phyloP scores from a whole-genome alignment of 2,797 vertebrate species.

The Leuciscus waleckii region DNA sequence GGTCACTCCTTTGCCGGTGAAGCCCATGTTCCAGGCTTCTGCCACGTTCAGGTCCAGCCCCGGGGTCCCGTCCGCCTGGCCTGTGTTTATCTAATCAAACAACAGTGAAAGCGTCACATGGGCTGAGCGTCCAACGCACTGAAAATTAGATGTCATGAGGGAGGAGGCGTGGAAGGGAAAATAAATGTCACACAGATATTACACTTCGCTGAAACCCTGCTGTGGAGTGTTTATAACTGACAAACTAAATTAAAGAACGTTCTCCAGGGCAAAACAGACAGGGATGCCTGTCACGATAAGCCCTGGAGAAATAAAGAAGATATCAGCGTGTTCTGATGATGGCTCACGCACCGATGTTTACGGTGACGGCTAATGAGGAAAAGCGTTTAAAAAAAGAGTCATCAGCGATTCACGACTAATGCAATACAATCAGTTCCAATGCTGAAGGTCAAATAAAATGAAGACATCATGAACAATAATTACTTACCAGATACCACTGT shows the following conservation, averaged over 20 bases:
- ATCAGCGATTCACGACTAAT: slow-evolving; percentile 7
- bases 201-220: slow-evolving; percentile 46
- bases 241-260: slow-evolving; percentile 62
- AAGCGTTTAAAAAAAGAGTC: slow-evolving; percentile 65
- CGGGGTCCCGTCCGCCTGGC: slow-evolving; percentile 97
- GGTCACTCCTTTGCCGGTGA: slow-evolving; percentile 96
- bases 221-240: slow-evolving; percentile 61
- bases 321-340: neutral
- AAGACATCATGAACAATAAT: slow-evolving; percentile 63
- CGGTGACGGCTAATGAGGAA: slow-evolving; percentile 16
- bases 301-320: slow-evolving; percentile 37
- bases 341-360: slow-evolving; percentile 39
- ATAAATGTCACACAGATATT: slow-evolving; percentile 74
- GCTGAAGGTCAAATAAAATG: slow-evolving; percentile 70
- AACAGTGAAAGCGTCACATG: slow-evolving; percentile 70
- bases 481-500: slow-evolving; percentile 98
- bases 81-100: slow-evolving; percentile 93
- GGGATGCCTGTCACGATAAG: slow-evolving; percentile 57
- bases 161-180: slow-evolving; percentile 47
- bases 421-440: slow-evolving; percentile 52
- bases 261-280: slow-evolving; percentile 59
- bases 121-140: slow-evolving; percentile 66
- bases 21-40: slow-evolving; percentile 98
- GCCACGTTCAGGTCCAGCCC: slow-evolving; percentile 98
- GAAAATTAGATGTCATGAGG: slow-evolving; percentile 61